These are phyloP conservation scores for Hydropsyche tenuis DNA, from an alignment of 1,140 invertebrate genomes.

Conservation along the genomic window DNA sequence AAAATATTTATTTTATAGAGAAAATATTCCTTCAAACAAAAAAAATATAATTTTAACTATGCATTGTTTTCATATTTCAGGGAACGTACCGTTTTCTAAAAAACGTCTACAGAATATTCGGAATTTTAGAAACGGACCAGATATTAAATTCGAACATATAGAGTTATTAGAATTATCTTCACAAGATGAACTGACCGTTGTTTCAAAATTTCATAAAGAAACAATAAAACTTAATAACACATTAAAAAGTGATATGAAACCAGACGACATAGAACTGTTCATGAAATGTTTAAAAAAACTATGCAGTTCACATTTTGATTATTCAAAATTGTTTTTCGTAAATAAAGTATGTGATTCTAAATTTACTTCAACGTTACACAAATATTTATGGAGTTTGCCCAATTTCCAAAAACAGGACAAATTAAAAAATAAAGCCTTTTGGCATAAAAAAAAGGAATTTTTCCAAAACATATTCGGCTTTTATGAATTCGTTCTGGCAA, in stretches of 20 bases:
- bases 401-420: not conserved
- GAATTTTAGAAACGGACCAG: too few relatives aligned
- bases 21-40: too few relatives aligned
- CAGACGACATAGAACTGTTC: not conserved
- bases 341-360: not conserved
- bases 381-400: conserved; percentile 12
- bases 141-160: not conserved
- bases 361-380: not conserved
- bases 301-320: not conserved
- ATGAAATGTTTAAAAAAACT: conserved; percentile 1
- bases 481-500: not conserved
- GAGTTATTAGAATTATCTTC: not conserved
- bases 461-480: not conserved
- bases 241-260: not conserved
- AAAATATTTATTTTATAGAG: too few relatives aligned
- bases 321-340: not conserved
- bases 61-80: too few relatives aligned
- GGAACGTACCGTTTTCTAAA: too few relatives aligned
- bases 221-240: not conserved
- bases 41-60: too few relatives aligned
- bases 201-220: not conserved
- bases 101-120: too few relatives aligned
- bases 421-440: not conserved
- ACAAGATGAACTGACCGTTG: not conserved
- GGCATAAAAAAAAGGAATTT: conserved; percentile 12